phyloP scores from a whole-genome alignment of 23 tunicate genomes.

The Halocynthia aurantium region DNA sequence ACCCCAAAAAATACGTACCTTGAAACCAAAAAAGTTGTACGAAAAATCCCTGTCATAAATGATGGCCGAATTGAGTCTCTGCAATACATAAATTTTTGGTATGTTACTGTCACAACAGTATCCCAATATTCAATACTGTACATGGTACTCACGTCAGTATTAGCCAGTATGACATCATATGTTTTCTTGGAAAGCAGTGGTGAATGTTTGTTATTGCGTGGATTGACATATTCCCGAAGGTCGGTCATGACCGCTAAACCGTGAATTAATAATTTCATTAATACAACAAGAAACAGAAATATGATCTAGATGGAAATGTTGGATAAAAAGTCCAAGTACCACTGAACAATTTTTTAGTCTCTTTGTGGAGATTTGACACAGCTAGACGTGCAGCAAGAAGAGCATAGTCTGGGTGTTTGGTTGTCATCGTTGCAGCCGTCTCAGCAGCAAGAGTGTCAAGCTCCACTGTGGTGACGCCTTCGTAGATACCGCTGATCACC shows the following conservation, averaged over 20 bases:
- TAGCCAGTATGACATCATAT: constrained; percentile 65
- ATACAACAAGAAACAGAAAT: background rate
- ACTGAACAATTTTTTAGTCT: constrained; percentile 87
- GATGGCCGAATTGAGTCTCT: constrained; percentile 84
- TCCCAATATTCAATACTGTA: background rate
- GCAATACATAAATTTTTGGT: constrained; percentile 5
- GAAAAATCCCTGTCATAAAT: constrained; percentile 96
- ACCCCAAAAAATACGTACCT: constrained; percentile 29
- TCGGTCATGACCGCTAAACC: constrained; percentile 87
- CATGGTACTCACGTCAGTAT: constrained; percentile 64
- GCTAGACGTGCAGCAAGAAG: constrained; percentile 98
- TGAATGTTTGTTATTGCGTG: constrained; percentile 68
- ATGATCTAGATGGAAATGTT: background rate
- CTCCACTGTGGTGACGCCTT: constrained; percentile 96
- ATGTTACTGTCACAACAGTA: background rate
- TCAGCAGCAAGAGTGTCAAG: constrained; percentile 96
- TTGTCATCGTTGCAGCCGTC: constrained; percentile 98
- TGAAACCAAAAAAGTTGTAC: constrained; percentile 97
- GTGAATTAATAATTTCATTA: background rate
- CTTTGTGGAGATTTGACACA: constrained; percentile 97
- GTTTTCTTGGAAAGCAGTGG: constrained; percentile 78
- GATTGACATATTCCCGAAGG: constrained; percentile 68
- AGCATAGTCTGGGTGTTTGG: constrained; percentile 99
- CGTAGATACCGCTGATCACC: constrained; percentile 92
- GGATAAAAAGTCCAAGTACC: constrained; percentile 15